Conservation (phyloP, 1,140 invertebrate species). For the Luehdorfia chinensis region DNA sequence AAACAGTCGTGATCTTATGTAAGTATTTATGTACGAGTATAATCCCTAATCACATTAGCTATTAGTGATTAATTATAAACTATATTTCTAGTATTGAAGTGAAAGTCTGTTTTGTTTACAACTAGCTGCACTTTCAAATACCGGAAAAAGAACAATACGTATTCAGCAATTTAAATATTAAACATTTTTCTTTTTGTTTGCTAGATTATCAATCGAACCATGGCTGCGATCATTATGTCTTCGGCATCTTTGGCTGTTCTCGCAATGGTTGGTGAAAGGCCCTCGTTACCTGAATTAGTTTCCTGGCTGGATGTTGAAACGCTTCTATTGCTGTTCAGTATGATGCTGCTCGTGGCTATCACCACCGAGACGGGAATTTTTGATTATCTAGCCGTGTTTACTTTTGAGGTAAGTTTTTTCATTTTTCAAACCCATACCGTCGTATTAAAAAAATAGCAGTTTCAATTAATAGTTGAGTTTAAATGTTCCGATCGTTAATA, state of each 20-base stretch:
- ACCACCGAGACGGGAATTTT: slow-evolving; percentile 94
- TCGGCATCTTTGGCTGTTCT: slow-evolving; percentile 86
- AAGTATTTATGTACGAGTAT: too few species aligned
- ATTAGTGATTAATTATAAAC: too few species aligned
- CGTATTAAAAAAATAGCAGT: too few species aligned
- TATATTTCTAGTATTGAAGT: neutral
- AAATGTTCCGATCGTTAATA: too few species aligned
- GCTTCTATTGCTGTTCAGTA: slow-evolving; percentile 90
- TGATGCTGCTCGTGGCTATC: slow-evolving; percentile 95
- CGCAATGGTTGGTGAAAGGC: slow-evolving; percentile 85
- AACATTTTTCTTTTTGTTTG: neutral
- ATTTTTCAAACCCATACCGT: too few species aligned
- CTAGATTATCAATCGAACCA: slow-evolving; percentile 86
- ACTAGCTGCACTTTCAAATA: neutral
- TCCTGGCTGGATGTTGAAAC: slow-evolving; percentile 95
- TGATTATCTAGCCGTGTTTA: slow-evolving; percentile 90
- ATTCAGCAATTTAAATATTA: neutral
- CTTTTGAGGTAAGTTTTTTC: slow-evolving; percentile 81
- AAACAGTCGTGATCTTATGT: too few species aligned
- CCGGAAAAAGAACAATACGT: too few species aligned
- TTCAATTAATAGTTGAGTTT: too few species aligned
- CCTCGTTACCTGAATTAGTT: slow-evolving; percentile 85
- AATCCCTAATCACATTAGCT: too few species aligned
- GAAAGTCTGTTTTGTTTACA: too few species aligned
- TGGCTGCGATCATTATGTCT: slow-evolving; percentile 90